Percentiles rank a stretch among this genome's conserved stretches.
Conservation (phyloP, 2,113 vertebrate species). For the Rattus norvegicus region DNA sequence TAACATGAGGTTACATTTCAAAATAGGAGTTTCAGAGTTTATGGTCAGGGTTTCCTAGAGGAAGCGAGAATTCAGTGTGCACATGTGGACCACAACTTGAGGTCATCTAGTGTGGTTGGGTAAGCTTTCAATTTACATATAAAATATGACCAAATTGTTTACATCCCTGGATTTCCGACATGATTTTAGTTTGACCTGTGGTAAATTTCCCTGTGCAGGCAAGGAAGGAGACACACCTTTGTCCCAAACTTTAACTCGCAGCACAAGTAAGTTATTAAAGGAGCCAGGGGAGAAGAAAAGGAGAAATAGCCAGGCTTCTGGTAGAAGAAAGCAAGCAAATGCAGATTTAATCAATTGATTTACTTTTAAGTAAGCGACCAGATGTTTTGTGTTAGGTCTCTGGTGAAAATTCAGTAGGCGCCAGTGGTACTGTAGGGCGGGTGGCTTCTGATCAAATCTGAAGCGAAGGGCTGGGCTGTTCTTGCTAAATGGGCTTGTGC, state of each 20-base stretch:
- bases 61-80: background rate
- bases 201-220: constrained; percentile 71
- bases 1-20: constrained; percentile 42
- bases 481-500: constrained; percentile 78
- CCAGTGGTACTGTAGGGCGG: constrained; percentile 83
- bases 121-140: constrained; percentile 63
- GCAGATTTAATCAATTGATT: constrained; percentile 87
- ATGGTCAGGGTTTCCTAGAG: background rate
- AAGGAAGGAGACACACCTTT: constrained; percentile 75
- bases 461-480: constrained; percentile 82
- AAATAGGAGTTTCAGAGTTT: constrained; percentile 38
- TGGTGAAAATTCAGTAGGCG: constrained; percentile 87
- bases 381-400: constrained; percentile 86
- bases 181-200: constrained; percentile 69
- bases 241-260: constrained; percentile 78
- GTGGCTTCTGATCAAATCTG: constrained; percentile 87
- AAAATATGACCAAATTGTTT: constrained; percentile 68
- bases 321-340: constrained; percentile 81
- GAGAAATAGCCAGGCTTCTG: constrained; percentile 79
- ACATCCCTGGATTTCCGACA: constrained; percentile 23
- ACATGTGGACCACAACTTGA: background rate
- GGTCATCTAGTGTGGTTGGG: constrained; percentile 40
- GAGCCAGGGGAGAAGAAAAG: constrained; percentile 79
- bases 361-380: constrained; percentile 85
- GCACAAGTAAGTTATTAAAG: constrained; percentile 82